These are phyloP conservation scores for Lacanobia oleracea DNA, from an alignment of 2,888 invertebrate genomes.

Conservation along the genomic window DNA sequence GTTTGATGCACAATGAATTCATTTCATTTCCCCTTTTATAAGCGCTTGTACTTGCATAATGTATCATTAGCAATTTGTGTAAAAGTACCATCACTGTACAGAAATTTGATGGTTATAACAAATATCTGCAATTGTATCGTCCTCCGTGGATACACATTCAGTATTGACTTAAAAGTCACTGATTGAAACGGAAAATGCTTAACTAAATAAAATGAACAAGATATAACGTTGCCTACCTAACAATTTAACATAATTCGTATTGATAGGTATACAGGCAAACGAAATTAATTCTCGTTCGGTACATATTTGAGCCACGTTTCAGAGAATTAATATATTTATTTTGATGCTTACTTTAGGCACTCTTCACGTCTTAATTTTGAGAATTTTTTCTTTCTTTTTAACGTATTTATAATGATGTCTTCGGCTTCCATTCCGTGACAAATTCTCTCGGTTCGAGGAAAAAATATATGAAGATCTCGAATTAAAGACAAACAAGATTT, in stretches of 20 bases:
- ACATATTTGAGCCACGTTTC: constrained; percentile 33
- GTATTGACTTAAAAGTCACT: neutral
- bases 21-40: no score
- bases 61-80: no score
- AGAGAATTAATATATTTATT: constrained; percentile 3
- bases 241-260: constrained; percentile 14
- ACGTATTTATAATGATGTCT: constrained; percentile 24
- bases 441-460: neutral
- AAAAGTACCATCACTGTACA: no score
- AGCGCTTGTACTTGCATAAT: no score
- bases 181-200: neutral
- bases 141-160: neutral
- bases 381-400: neutral
- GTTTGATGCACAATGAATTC: no score
- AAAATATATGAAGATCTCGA: neutral
- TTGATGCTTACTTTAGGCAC: neutral
- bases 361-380: constrained; percentile 27
- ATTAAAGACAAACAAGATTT: constrained; percentile 1
- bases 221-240: neutral
- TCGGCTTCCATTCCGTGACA: neutral
- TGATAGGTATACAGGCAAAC: constrained; percentile 10
- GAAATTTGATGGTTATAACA: no score
- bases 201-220: constrained; percentile 1
- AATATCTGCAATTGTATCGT: neutral
- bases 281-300: constrained; percentile 26